Conservation (phyloP, 2,888 invertebrate genomes). For the Leucophenga montana region DNA sequence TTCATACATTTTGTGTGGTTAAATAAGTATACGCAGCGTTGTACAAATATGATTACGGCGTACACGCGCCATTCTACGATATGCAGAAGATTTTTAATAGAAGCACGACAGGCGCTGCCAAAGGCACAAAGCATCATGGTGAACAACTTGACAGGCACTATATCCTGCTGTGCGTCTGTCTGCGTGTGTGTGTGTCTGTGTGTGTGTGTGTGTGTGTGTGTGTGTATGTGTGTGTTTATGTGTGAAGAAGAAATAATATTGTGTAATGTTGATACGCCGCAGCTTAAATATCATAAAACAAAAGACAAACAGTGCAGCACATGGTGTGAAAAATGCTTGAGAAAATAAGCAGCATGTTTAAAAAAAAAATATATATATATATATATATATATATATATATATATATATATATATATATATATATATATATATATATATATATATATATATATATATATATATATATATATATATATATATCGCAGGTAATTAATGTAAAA, state of each 20-base stretch:
- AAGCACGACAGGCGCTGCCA: background rate
- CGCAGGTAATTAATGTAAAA: background rate
- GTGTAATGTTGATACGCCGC: background rate
- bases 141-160: background rate
- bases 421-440: background rate
- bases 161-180: too few species aligned
- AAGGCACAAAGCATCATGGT: background rate
- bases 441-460: background rate
- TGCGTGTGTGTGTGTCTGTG: too few species aligned
- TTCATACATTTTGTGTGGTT: slow-evolving; percentile 20
- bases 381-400: background rate
- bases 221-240: too few species aligned
- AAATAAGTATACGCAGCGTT: slow-evolving; percentile 13
- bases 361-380: background rate
- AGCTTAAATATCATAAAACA: background rate
- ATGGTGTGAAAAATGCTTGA: background rate
- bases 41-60: slow-evolving; percentile 12
- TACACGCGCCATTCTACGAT: too few species aligned
- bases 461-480: background rate
- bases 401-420: background rate
- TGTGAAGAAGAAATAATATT: too few species aligned
- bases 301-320: background rate
- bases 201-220: too few species aligned
- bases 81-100: background rate
- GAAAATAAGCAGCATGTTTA: background rate